Base-by-base conservation (phyloP, 53 echinoderm and acorn worm genomes). In the Holothuria scabra region DNA sequence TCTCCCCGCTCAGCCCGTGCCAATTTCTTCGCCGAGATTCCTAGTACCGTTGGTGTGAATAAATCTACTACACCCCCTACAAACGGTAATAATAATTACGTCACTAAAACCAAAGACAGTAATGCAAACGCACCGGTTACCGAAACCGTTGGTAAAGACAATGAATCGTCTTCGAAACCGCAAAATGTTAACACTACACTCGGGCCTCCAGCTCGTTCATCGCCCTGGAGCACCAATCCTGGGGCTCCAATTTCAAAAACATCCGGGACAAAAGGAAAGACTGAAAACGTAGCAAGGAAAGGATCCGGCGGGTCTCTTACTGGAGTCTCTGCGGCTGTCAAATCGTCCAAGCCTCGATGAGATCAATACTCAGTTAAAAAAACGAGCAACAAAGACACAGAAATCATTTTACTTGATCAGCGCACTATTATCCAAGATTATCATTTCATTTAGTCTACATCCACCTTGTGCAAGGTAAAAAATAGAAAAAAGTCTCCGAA, bases 1-100 rank as follows among this genome's bases (percentile, higher is more conserved):
- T 92, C 92, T 4, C 92, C 92, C 19, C 83, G 90, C 6, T 91
- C 95, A 9, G 91, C 95, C 20, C 87, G 91, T 21, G 89, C 91
- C 24, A 82, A 91, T 84, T 94, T 94, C 84, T 94, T 94, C 56
- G 87, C 91, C n/a, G 89, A 89, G 22, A 37, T 49, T 44, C 84
- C 88, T n/a, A 33, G 82, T 37, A 46, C 65, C 3, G 46, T 44
- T 20, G 63, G 22, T 22, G 44, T 25, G 21, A 56, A 19, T 13
- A 56, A 76, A 18, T 14, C 78, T 13, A 57, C 56, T 37, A 44
- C 81, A 18, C 60, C 22, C 32, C 46, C 81, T 20, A 35, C 62
- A 14, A 81, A 81, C 32, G 81, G 81, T 48, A 81, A 81, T 48
- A 81, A 81, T 32, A 81, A 81, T 63, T 62, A 81, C 25, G 61